A percentile compares a stretch with the other conserved stretches of the same genome.
Conservation (phyloP, 2,113 vertebrate genomes). For the Pseudonaja textilis region DNA sequence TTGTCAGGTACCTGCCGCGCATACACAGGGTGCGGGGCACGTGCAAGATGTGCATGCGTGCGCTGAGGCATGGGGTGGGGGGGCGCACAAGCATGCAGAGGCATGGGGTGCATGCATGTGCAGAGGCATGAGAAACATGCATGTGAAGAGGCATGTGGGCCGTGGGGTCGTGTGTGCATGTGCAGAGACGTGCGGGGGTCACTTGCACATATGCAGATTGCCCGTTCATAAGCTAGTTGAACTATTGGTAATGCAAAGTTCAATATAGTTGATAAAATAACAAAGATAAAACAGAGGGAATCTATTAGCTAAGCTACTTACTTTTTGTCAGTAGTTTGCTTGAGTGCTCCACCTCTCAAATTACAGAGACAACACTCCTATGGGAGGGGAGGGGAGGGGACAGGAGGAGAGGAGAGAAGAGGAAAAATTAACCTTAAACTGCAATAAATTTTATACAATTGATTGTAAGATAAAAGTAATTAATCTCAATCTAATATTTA, state of each 20-base stretch:
- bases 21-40: too few species aligned
- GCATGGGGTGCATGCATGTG: too few species aligned
- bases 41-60: too few species aligned
- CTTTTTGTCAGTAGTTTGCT: slow-evolving; percentile 89
- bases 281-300: neutral
- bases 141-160: too few species aligned
- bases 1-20: too few species aligned
- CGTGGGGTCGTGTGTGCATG: too few species aligned
- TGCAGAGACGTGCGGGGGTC: too few species aligned
- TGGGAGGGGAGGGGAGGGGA: slow-evolving; percentile 58
- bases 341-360: slow-evolving; percentile 94
- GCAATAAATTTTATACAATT: slow-evolving; percentile 9
- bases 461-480: slow-evolving; percentile 7
- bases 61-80: too few species aligned
- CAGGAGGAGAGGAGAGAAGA: slow-evolving; percentile 56
- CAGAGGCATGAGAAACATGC: too few species aligned
- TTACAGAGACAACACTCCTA: slow-evolving; percentile 98
- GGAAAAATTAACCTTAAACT: slow-evolving; percentile 17
- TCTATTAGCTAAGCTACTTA: slow-evolving; percentile 66
- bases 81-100: too few species aligned
- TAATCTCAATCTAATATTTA: neutral
- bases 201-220: neutral
- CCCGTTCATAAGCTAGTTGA: neutral
- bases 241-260: neutral
- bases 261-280: neutral